phyloP scores from a whole-genome alignment of 2,113 vertebrate species.

The Catharus minimus region DNA sequence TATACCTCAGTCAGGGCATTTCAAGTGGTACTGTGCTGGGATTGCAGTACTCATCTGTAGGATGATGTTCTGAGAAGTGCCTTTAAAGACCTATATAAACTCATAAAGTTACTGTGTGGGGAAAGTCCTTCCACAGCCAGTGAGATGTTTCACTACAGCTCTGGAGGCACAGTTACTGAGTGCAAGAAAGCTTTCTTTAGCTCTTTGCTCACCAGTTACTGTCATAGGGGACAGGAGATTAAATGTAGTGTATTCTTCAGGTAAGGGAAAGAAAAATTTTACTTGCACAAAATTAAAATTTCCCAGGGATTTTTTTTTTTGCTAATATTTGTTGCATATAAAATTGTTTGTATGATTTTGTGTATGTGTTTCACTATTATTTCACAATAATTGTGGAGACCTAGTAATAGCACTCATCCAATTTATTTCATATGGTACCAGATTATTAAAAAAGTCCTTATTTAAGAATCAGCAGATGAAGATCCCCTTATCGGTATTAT shows the following conservation, averaged over 20 bases:
- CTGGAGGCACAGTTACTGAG: not conserved
- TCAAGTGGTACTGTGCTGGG: not conserved
- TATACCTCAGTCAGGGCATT: not conserved
- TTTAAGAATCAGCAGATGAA: conserved; percentile 3
- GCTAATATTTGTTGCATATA: conserved; percentile 5
- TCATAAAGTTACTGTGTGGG: not conserved
- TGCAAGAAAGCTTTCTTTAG: not conserved
- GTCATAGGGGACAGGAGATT: not conserved
- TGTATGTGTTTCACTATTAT: not conserved
- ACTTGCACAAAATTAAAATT: conserved; percentile 45
- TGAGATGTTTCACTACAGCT: not conserved
- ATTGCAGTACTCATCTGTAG: not conserved
- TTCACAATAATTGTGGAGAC: conserved; percentile 40
- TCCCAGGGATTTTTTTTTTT: not conserved
- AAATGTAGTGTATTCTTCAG: not conserved
- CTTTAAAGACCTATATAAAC: not conserved
- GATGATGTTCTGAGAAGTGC: not conserved
- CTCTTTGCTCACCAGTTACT: not conserved
- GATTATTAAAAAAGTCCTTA: conserved; percentile 41
- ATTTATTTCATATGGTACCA: conserved; percentile 33
- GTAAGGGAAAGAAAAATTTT: conserved; percentile 26
- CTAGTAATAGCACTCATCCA: conserved; percentile 1
- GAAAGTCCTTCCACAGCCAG: not conserved
- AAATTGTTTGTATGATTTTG: not conserved
- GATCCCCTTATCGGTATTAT: not conserved